Evolutionary conservation across 1,140 invertebrate genomes (phyloP).

Genomic region (Sinonovacula constricta): DNA sequence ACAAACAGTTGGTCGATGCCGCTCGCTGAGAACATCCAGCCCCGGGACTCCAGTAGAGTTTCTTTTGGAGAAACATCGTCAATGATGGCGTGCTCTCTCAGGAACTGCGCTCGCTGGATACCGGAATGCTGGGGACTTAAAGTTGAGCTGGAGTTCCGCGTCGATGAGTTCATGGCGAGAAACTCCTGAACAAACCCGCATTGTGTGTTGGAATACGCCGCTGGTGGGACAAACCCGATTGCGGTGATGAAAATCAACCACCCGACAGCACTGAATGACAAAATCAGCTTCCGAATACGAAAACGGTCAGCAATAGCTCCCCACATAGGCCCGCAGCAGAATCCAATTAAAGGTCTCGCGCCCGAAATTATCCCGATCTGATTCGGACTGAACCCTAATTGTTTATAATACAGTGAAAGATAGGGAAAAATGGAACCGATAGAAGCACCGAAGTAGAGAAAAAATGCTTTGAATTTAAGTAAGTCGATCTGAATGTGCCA

Average conservation of each 20-base stretch:
- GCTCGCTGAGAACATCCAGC: constrained; percentile 30
- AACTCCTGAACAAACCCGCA: constrained; percentile 29
- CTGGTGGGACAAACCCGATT: constrained; percentile 37
- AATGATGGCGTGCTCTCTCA: not conserved
- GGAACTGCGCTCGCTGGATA: not conserved
- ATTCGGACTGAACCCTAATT: constrained; percentile 47
- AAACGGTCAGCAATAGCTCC: constrained; percentile 44
- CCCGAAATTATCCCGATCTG: constrained; percentile 50
- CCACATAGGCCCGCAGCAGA: constrained; percentile 41
- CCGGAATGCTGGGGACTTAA: not conserved
- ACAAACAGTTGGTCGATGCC: constrained; percentile 7
- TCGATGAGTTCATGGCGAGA: not conserved
- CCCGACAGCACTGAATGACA: constrained; percentile 33
- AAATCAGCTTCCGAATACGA: constrained; percentile 32
- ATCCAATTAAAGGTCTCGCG: constrained; percentile 38
- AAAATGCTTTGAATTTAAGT: constrained; percentile 46
- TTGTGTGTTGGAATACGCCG: constrained; percentile 10
- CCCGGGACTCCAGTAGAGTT: constrained; percentile 45
- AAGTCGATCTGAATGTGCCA: not conserved
- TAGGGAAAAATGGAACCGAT: constrained; percentile 47
- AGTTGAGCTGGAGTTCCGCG: not conserved
- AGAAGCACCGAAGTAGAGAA: constrained; percentile 39
- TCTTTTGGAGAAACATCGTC: constrained; percentile 18
- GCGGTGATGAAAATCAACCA: constrained; percentile 40
- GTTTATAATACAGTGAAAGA: constrained; percentile 50